Evolutionary conservation across 2,888 invertebrate species (phyloP), one percentile per base, ranked within the genome.

Genomic region (Drosophila peninsularis): DNA sequence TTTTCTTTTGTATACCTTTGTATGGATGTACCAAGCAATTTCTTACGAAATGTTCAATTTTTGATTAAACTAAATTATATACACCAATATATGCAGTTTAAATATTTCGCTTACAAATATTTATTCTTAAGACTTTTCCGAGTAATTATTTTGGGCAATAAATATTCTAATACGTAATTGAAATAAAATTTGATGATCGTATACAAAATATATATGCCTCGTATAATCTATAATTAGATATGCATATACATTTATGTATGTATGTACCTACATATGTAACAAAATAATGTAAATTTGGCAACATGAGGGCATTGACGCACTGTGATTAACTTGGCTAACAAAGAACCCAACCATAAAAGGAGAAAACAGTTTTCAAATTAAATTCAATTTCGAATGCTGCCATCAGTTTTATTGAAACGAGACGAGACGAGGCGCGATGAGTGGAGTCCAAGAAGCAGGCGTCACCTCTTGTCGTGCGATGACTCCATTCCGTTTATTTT

Each of bases 401-500:
- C 44, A 24, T 44, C 44, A 27, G 44, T 45, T 10, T 30, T 45
- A 30, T 30, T 27, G 27, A 45, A 45, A 45, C 27, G 17, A 36
- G 30, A 21, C 19, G 37, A 52, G 37, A 37, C 19, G 60, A 30
- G 24, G 3, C n/a, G 30, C 21, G 42, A 14, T 11, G 45, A 56
- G 45, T 42, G 24, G 63, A 62, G 30, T 50, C 32, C 30, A 50
- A 70, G 34, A 44, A 57, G 36, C 49, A 17, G 24, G 13, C 32
- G 57, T 27, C 42, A 36, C 19, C 41, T 57, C 47, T 42, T 54
- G 42, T 60, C 37, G 62, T 36, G 45, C 70, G 75, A 75, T 75
- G 74, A 75, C 75, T 74, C 70, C 75, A 74, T 66, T 42, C 44
- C 10, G 53, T 62, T 69, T 65, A 50, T 65, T 64, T 69, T 62